A percentile compares a stretch with the other conserved stretches of the same genome.
Evolutionary conservation across 1,140 invertebrate genomes (phyloP).

Genomic region (Semibalanus balanoides): DNA sequence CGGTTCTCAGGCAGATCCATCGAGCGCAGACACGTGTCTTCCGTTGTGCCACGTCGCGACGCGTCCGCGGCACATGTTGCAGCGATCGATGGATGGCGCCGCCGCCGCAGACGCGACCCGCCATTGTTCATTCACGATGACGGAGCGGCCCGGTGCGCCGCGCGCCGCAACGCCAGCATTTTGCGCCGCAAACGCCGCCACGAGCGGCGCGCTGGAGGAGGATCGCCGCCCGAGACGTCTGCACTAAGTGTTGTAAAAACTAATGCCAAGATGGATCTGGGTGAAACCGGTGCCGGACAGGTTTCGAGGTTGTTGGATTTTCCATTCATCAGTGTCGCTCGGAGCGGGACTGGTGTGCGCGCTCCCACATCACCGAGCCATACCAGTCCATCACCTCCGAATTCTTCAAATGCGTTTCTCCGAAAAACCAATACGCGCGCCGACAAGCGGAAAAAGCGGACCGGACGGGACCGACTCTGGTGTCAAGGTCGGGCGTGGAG

Average conservation of each 20-base stretch:
- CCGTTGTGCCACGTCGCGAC: too few species aligned
- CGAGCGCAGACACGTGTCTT: too few species aligned
- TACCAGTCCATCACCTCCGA: neutral
- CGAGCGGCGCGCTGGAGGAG: neutral
- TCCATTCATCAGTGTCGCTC: neutral
- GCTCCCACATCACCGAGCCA: neutral
- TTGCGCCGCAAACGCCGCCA: neutral
- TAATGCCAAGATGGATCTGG: neutral
- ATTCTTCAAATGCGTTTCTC: conserved; percentile 1
- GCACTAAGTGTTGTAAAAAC: neutral
- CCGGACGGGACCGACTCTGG: too few species aligned
- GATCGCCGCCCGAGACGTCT: neutral
- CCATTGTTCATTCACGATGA: neutral
- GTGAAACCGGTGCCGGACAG: neutral
- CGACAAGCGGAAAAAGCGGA: neutral
- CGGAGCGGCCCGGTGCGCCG: neutral
- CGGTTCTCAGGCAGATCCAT: too few species aligned
- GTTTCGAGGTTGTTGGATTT: neutral
- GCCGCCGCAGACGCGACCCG: neutral
- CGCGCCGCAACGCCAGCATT: neutral
- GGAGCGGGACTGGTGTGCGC: too few species aligned
- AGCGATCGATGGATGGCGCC: neutral
- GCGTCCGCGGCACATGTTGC: too few species aligned
- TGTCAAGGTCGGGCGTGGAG: neutral
- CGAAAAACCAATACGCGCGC: neutral